phyloP scores from a whole-genome alignment of 2,113 vertebrate genomes.

The Macheiramphus alcinus region DNA sequence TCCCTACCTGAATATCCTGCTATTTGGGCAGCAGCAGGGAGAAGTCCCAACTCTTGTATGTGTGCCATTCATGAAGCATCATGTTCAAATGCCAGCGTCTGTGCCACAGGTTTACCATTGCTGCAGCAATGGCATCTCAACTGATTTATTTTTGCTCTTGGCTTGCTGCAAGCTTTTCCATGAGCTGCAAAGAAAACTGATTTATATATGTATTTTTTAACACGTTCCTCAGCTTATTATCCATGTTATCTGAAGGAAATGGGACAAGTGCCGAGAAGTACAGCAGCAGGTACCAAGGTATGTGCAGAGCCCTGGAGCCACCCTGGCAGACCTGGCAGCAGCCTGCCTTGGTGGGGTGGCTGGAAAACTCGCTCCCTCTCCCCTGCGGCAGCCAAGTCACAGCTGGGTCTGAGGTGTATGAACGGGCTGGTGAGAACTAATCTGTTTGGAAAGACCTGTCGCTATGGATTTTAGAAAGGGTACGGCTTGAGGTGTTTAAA shows the following conservation, averaged over 20 bases:
- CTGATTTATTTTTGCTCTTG: not conserved
- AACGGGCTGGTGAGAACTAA: not conserved
- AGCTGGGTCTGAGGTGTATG: not conserved
- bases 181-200: not conserved
- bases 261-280: not conserved
- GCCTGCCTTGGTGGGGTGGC: too few species aligned
- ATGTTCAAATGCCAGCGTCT: not conserved
- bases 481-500: not conserved
- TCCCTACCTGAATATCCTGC: not conserved
- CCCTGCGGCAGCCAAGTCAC: fast-evolving
- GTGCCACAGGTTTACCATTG: not conserved
- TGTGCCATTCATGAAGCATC: not conserved
- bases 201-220: not conserved
- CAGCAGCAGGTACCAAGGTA: not conserved
- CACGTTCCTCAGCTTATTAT: not conserved
- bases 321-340: too few species aligned
- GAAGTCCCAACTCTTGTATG: fast-evolving
- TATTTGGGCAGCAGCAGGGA: not conserved
- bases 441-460: not conserved
- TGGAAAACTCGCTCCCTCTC: not conserved
- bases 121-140: not conserved
- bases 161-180: not conserved
- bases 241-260: not conserved
- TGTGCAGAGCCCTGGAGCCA: not conserved
- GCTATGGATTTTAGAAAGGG: not conserved